Conservation (phyloP, 23 tunicate genomes). For the Ascidia mentula region DNA sequence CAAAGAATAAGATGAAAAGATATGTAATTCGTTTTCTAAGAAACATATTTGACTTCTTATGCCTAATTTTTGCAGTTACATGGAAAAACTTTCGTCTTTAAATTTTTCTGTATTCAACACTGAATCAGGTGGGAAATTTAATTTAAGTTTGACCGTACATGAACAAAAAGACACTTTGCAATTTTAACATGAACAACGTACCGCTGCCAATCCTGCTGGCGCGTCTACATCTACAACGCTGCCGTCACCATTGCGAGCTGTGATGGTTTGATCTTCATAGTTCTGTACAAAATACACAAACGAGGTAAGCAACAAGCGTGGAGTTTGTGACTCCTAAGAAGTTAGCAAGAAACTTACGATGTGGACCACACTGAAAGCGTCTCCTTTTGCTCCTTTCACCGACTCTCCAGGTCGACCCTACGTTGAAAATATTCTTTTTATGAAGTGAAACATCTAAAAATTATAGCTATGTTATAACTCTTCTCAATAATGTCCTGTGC, state of each 20-base stretch:
- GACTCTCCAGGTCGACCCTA: conserved; percentile 69
- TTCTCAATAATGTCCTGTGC: background rate
- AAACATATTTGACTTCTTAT: too few species aligned
- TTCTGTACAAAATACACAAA: conserved; percentile 46
- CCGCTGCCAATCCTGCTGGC: conserved; percentile 26
- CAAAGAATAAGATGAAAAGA: too few species aligned
- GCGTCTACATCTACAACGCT: conserved; percentile 33
- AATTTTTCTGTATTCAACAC: too few species aligned
- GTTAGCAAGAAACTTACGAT: conserved; percentile 43
- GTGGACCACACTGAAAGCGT: conserved; percentile 75
- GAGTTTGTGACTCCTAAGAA: background rate
- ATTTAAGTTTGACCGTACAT: too few species aligned
- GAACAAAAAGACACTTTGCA: background rate
- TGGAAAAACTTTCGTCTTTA: too few species aligned
- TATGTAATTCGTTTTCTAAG: too few species aligned
- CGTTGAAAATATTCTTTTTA: conserved; percentile 6
- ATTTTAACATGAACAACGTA: background rate
- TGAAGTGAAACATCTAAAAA: background rate
- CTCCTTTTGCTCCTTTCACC: conserved; percentile 85
- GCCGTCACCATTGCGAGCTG: conserved; percentile 75
- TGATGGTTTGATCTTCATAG: conserved; percentile 66
- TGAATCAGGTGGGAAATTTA: too few species aligned
- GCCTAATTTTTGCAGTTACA: too few species aligned
- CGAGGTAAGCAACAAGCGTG: too few species aligned
- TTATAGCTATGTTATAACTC: background rate